These are phyloP conservation scores for Pseudomyrmex dendroicus DNA, from an alignment of 1,140 invertebrate species.

Conservation along the genomic window DNA sequence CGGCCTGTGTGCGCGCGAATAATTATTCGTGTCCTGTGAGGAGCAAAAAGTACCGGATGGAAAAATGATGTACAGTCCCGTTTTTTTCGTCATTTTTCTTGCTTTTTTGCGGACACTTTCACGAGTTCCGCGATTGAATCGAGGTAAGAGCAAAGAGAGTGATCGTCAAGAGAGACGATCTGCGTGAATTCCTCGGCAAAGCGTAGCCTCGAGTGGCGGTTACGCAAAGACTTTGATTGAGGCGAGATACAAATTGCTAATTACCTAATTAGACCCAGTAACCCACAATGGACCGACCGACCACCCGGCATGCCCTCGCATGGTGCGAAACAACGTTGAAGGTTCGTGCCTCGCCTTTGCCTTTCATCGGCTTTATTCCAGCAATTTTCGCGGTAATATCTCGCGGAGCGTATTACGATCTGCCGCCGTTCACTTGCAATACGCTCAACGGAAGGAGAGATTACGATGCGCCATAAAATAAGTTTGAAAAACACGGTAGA, in stretches of 20 bases:
- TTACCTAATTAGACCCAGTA: slow-evolving; percentile 81
- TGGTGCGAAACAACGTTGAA: slow-evolving; percentile 29
- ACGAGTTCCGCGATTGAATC: slow-evolving; percentile 48
- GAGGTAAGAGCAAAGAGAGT: neutral
- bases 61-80: slow-evolving; percentile 39
- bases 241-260: slow-evolving; percentile 78
- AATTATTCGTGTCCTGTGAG: slow-evolving; percentile 49
- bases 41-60: neutral
- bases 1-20: slow-evolving; percentile 33
- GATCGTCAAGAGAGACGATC: neutral
- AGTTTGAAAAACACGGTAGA: neutral
- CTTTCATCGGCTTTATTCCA: slow-evolving; percentile 58
- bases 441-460: slow-evolving; percentile 2
- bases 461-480: slow-evolving; percentile 15
- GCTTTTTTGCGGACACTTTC: slow-evolving; percentile 41
- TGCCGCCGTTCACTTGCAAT: slow-evolving; percentile 27
- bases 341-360: slow-evolving; percentile 28
- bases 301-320: slow-evolving; percentile 63
- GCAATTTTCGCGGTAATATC: slow-evolving; percentile 63
- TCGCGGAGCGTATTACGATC: slow-evolving; percentile 13
- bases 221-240: slow-evolving; percentile 69
- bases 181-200: slow-evolving; percentile 16
- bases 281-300: slow-evolving; percentile 72
- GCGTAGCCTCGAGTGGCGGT: slow-evolving; percentile 3
- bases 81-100: slow-evolving; percentile 24